Evolutionary conservation across 30 jellyfish, hydroid and myxozoan species (phyloP).

Genomic region (Catostylus mosaicus): DNA sequence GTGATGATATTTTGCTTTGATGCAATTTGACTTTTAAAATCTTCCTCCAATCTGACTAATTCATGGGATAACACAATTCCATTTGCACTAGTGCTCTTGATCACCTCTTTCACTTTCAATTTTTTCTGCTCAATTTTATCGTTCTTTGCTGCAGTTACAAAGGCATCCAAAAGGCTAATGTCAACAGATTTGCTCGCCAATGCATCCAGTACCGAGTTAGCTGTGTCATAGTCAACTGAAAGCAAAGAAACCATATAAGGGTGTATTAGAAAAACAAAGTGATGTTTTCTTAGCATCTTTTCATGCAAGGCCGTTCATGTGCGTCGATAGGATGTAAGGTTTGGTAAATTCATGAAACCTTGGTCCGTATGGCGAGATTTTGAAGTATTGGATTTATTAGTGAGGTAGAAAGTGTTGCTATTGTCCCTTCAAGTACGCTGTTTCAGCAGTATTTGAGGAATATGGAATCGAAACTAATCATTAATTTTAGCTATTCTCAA

Average conservation of each 20-base stretch:
- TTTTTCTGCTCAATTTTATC: background rate
- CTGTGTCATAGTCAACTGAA: constrained; percentile 1
- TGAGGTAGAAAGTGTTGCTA: too few species aligned
- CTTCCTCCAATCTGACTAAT: constrained; percentile 32
- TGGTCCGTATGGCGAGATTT: too few species aligned
- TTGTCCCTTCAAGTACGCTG: too few species aligned
- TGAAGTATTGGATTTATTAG: too few species aligned
- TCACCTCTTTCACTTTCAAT: constrained; percentile 28
- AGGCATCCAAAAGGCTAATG: constrained; percentile 48
- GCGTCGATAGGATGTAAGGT: background rate
- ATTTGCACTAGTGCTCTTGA: constrained; percentile 12
- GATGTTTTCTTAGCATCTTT: too few species aligned
- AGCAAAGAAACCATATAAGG: background rate
- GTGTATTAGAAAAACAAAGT: too few species aligned
- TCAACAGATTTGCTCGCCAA: constrained; percentile 9
- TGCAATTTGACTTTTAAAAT: constrained; percentile 37
- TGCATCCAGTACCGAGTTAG: constrained; percentile 27
- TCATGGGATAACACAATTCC: constrained; percentile 60
- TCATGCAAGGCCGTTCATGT: too few species aligned
- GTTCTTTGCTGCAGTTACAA: constrained; percentile 24
- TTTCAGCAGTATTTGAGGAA: too few species aligned
- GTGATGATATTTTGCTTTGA: constrained; percentile 20
- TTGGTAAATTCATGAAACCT: too few species aligned
- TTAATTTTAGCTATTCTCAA: too few species aligned
- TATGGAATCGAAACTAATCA: too few species aligned